Evolutionary conservation across 2,888 invertebrate species (phyloP), one percentile per base, ranked within the genome.

Genomic region (Latrodectus hesperus): DNA sequence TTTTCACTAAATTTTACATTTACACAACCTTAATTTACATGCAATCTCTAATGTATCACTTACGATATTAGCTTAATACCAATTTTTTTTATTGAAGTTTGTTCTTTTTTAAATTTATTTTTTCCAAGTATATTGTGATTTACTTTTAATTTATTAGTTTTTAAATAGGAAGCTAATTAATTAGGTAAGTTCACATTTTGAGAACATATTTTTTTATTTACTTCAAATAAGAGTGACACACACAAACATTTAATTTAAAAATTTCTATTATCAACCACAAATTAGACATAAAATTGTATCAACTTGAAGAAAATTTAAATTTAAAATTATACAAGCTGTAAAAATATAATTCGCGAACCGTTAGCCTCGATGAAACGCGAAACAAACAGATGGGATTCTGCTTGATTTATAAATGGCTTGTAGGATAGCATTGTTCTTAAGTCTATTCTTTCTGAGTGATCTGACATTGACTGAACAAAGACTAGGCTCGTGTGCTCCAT

Each of bases 381-480:
- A 78, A 67, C 68, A 53, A 78, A 67, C 53, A 68, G 60, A 16
- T 64, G 53, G 74, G 22, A 38, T 65, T 67, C 79, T 51, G 74
- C 67, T 73, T 67, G 68, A 53, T 67, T 53, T 51, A 81, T 74
- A 81, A 81, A 67, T 65, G 73, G 74, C 74, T 74, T 67, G 65
- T 16, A 74, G 74, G 67, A 49, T 16, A 17, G 26, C 49, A 74
- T 81, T 81, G 81, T 81, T 81, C 81, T 71, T 51, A 17, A 55
- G 64, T 51, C 51, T 72, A 64, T 55, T 17, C 64, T 52, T 17
- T 52, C 53, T 11, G n/a, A 22, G 49, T 64, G 65, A 49, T 76
- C 64, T 55, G 80, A 72, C 71, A 79, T 17, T 22, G 72, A 55
- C 1, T 53, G 53, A 81, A 81, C 81, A 81, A 81, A 73, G 55